Evolutionary conservation across 2,888 invertebrate genomes (phyloP), one percentile per base, ranked within the genome.

Genomic region (Gisinianus flammeolus): DNA sequence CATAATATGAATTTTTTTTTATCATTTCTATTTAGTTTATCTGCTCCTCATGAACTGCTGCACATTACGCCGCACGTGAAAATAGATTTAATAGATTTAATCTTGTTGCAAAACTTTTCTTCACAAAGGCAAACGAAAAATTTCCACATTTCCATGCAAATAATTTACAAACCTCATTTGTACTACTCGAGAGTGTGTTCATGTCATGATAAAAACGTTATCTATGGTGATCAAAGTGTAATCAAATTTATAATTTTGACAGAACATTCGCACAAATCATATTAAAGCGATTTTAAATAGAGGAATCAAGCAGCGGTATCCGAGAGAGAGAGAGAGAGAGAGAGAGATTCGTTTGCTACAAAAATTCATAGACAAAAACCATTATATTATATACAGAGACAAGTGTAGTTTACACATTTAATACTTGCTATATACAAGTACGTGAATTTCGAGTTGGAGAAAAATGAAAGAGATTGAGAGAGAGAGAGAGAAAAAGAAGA

Each of bases 231-330:
- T 44, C 44, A 62, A 12, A 62, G 26, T 26, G 62, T 26, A 62
- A 70, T 22, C 70, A 70, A 70, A 52, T 54, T 54, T 70, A 44
- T 28, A 54, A 28, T 70, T 70, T 70, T 70, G 54, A 52, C 54
- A 70, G 26, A 70, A 70, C 70, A 28, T 69, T 70, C 24, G 24
- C 44, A 70, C 54, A 54, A 70, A 70, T 70, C 54, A 70, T 70
- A 44, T 44, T 44, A 44, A 44, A 44, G 19, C 44, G 44, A 6
- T 44, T 44, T 44, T 44, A 44, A 44, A 44, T 44, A 44, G 16
- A 44, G 44, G 19, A 44, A 44, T 44, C 44, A 12, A 35, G 62
- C 26, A 67, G 19, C 44, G 44, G 44, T 44, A 44, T 35, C 6
- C 35, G 44, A 44, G 16, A 44, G 44, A 44, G 44, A 44, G 35